A percentile compares a stretch with the other conserved stretches of the same genome.
Evolutionary conservation across 2,797 vertebrate species (phyloP).

Genomic region (Scarus forsteni): DNA sequence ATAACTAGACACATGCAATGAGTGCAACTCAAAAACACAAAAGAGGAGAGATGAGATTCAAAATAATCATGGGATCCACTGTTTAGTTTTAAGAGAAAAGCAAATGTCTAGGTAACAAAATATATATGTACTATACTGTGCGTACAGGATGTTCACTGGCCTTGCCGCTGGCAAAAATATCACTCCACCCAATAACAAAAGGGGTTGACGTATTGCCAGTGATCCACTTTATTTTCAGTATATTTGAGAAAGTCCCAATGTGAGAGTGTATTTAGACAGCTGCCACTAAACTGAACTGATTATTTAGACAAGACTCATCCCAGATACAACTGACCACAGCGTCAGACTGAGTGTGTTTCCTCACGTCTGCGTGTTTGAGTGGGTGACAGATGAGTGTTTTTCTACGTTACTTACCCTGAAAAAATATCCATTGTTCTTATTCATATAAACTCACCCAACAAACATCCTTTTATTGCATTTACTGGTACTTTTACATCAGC

Average conservation of each 20-base stretch:
- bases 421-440: constrained; percentile 21
- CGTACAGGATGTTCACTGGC: too few relatives aligned
- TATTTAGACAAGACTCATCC: constrained; percentile 79
- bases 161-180: neutral
- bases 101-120: too few relatives aligned
- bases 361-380: constrained; percentile 46
- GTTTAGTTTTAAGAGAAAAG: too few relatives aligned
- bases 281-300: constrained; percentile 69
- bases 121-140: too few relatives aligned
- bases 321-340: constrained; percentile 66
- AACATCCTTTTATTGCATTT: constrained; percentile 52
- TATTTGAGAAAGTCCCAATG: constrained; percentile 48
- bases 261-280: constrained; percentile 81
- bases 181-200: neutral
- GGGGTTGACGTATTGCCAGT: constrained; percentile 16
- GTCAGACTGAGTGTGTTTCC: constrained; percentile 24
- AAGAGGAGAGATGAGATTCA: too few relatives aligned
- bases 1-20: too few relatives aligned
- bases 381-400: constrained; percentile 50
- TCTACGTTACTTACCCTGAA: constrained; percentile 34
- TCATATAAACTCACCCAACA: constrained; percentile 45
- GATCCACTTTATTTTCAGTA: constrained; percentile 33
- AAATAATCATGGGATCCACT: too few relatives aligned
- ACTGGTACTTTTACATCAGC: constrained; percentile 49
- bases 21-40: too few relatives aligned